Percentiles rank a stretch among this genome's conserved stretches.
Evolutionary conservation across 2,797 vertebrate genomes (phyloP).

Genomic region (Macrochelys suwanniensis): DNA sequence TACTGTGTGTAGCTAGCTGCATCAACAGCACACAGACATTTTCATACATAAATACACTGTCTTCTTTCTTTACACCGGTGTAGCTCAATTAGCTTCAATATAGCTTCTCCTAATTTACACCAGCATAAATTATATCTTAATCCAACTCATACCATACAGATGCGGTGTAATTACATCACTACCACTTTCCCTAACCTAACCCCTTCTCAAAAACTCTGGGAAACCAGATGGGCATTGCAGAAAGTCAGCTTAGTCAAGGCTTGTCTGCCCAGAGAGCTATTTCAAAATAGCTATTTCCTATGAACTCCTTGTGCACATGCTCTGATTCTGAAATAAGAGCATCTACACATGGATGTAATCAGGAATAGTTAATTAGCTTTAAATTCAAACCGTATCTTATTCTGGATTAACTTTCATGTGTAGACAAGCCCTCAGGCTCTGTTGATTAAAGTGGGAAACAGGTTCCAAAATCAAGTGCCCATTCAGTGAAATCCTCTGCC

Average conservation of each 20-base stretch:
- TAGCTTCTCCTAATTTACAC: neutral
- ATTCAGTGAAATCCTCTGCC: slow-evolving; percentile 58
- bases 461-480: slow-evolving; percentile 27
- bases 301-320: neutral
- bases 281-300: neutral
- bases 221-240: neutral
- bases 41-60: neutral
- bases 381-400: neutral
- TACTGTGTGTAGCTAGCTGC: neutral
- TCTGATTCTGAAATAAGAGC: neutral
- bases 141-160: neutral
- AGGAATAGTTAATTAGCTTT: neutral
- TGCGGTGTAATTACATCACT: neutral
- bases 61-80: neutral
- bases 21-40: neutral
- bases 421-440: neutral
- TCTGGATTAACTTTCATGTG: neutral
- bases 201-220: accelerated
- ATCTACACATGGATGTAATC: neutral
- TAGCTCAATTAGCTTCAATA: neutral
- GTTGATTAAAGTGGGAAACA: slow-evolving; percentile 1
- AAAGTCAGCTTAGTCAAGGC: neutral
- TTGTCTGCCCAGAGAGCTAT: neutral
- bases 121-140: neutral
- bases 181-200: accelerated